Base-by-base conservation (phyloP, 2,113 vertebrate genomes). In the Megalops atlanticus region DNA sequence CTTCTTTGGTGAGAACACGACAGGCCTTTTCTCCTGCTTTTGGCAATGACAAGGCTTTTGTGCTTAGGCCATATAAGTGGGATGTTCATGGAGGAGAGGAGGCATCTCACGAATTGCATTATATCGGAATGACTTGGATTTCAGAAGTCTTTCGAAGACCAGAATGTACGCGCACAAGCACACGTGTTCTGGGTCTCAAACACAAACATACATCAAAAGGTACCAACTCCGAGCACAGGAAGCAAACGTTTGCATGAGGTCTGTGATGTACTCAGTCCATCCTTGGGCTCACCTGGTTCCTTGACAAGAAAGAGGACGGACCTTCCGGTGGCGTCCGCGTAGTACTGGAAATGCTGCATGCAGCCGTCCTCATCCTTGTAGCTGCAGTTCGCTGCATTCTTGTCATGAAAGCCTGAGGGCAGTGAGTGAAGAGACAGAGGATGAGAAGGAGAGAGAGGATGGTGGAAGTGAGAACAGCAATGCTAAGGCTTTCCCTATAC, bases 351-450 rank as follows among this genome's bases (percentile, higher is more conserved):
- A 12, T 92, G 91, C 89, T 97, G 93, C 24, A 99, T 95, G 0
- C 98, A 99, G 85, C 98, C 98, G 0, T 99, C 83, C 84, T 99
- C 95, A 0, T 99, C 96, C 89, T 99, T 99, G 86, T 99, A 99
- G 14, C 96, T 97, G 86, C 98, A 99, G 82, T 98, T 98, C 75
- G 97, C 95, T 0, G 96, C 97, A 0, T 99, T 94, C 70, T 96
- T 96, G 70, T 96, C 95, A 73, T 95, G 94, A 73, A 92, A 88
- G 39, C 81, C 94, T 94, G 82, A 18, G 45, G 16, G 43, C 11
- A 76, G 58, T 64, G 35, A 74, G 15, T 31, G 11, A 79, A 41
- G 24, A 78, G 38, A 35, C 27, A 38, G 24, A 43, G 39, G 21
- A 8, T 35, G 78, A 71, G 36, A 10, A 31, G 24, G 58, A 69